Base-by-base conservation (phyloP, 2,113 vertebrate species). In the Eudorcas thomsonii region DNA sequence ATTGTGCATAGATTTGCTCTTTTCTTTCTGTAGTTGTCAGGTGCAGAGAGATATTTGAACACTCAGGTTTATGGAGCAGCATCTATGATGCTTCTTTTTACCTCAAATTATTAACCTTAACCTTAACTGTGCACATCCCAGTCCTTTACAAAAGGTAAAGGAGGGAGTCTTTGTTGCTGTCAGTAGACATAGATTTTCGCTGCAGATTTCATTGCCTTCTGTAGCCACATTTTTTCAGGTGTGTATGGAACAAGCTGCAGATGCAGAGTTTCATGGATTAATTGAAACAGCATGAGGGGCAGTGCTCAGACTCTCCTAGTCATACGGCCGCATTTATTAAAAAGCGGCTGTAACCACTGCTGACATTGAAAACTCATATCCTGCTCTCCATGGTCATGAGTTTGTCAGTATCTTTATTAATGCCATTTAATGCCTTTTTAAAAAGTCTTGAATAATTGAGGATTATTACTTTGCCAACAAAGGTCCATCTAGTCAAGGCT, bases 361-460 rank as follows among this genome's bases (percentile, higher is more conserved):
- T 94, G 96, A 97, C 90, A 80, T 7, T 98, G 96, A 95, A 96
- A 97, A 94, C 62, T 90, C 83, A 87, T 97, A 94, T 94, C 96
- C 77, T 97, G 50, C 13, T 95, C 19, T 97, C 26, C 15, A 52
- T 60, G n/a, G 50, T 93, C n/a, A 39, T 96, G 95, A 83, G 86
- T 98, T 98, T 97, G 95, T 97, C 82, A 97, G 85, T 88, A 89
- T 93, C 95, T 94, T 97, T 96, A 96, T 96, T 96, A 95, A 94
- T 94, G 78, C n/a, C 48, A 82, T 74, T 96, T 92, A 97, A 94
- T 94, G 52, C 23, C 10, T 36, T 92, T 96, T 89, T 19, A 88
- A 82, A 77, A 81, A 23, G 64, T 50, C n/a, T 92, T 94, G 91
- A 98, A 82, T 97, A 97, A 97, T 87, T 94, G 91, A 91, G 81